Base-by-base conservation (phyloP, 2,113 vertebrate genomes). In the Phrynocephalus versicolor region DNA sequence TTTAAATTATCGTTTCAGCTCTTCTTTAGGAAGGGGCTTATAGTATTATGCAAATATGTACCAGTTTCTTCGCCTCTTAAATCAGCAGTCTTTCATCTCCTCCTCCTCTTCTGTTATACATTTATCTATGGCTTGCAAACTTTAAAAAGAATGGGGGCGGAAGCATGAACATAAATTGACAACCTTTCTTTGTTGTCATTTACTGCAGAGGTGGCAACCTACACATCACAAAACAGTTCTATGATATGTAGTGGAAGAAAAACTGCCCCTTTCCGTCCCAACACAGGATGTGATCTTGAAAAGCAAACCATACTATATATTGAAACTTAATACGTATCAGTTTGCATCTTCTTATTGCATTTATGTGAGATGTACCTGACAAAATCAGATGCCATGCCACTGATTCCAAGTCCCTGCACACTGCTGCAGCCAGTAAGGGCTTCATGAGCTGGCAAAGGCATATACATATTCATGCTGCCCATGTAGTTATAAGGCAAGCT, bases 331-430 rank as follows among this genome's bases (percentile, higher is more conserved):
- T 39, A 51, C 60, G 45, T 37, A 64, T n/a, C 60, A 30, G 10
- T 74, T 80, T 65, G 14, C 21, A 0, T 88, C 2, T 1, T 86
- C 27, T 1, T 15, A 85, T 91, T 93, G 90, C 90, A 93, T 74
- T 74, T 86, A 80, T 72, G 55, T 88, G 89, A 92, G 82, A 65
- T 51, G 85, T 81, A 91, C 86, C 92, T 88, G 89, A 85, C 89
- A 89, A 83, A 25, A 89, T 88, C 90, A 91, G 86, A 80, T 84
- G 65, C 3, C 0, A 0, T 0, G 82, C 90, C 86, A 91, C 90
- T 72, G 0, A 76, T 88, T 91, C 87, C 91, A 93, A 71, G 87
- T 87, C 89, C n/a, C 75, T 37, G 35, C 75, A 88, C 81, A 88
- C 0, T 2, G 81, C 71, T 94, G 79, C 70, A 87, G 69, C 71